phyloP scores from a whole-genome alignment of 2,797 vertebrate species.

The Brachyalestes nurse region DNA sequence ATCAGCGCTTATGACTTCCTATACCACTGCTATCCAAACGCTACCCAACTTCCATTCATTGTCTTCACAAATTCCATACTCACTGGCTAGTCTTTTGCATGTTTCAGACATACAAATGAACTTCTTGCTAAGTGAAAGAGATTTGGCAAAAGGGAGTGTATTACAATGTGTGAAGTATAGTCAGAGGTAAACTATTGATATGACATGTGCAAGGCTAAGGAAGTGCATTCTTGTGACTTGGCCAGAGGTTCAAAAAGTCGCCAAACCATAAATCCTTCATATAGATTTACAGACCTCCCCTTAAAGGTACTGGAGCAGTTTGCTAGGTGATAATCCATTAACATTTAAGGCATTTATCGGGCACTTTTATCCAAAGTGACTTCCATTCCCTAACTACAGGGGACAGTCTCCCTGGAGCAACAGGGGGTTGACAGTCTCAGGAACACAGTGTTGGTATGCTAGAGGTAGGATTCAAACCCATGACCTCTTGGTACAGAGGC shows the following conservation, averaged over 20 bases:
- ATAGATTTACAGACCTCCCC: slow-evolving; percentile 2
- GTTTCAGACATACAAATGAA: not conserved
- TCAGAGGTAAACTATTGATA: slow-evolving; percentile 6
- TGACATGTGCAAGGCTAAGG: not conserved
- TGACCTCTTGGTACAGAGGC: too few species aligned
- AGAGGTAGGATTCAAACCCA: too few species aligned
- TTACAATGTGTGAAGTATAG: too few species aligned
- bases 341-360: too few species aligned
- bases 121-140: too few species aligned
- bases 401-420: too few species aligned
- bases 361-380: too few species aligned
- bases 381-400: too few species aligned
- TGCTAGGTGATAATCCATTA: not conserved
- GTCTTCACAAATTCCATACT: not conserved
- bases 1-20: not conserved
- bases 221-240: not conserved
- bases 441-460: too few species aligned
- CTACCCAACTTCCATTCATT: not conserved
- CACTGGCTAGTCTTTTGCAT: not conserved
- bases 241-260: slow-evolving; percentile 12
- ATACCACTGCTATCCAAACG: not conserved
- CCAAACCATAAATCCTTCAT: slow-evolving; percentile 36
- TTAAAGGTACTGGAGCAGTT: slow-evolving; percentile 6
- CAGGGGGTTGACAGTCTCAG: too few species aligned
- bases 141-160: too few species aligned